Percentiles rank a stretch among this genome's conserved stretches.
Conservation (phyloP, 2,797 vertebrate species). For the Gallinago stenura region DNA sequence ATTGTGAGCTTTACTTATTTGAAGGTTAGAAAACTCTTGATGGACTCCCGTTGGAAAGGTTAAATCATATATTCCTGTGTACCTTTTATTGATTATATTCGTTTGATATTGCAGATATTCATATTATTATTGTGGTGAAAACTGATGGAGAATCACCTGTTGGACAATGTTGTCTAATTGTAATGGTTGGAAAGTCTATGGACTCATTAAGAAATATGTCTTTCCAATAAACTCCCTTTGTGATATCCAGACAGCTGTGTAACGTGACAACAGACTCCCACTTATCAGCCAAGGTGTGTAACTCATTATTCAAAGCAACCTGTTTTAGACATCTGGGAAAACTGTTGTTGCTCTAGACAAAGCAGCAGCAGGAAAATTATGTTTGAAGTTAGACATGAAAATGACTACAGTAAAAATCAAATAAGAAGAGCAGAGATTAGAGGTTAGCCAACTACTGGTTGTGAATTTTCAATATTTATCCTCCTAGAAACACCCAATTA, state of each 20-base stretch:
- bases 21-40: not conserved
- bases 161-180: not conserved
- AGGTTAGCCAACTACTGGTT: not conserved
- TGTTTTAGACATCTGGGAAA: not conserved
- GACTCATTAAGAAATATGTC: rapidly evolving
- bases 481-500: not conserved
- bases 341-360: not conserved
- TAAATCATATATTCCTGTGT: not conserved
- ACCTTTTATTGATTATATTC: not conserved
- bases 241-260: not conserved
- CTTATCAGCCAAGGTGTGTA: not conserved
- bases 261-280: not conserved
- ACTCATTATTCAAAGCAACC: not conserved
- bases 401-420: not conserved
- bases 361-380: not conserved
- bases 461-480: not conserved
- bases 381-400: not conserved
- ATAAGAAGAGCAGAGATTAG: not conserved
- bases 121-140: not conserved
- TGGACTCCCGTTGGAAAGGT: not conserved
- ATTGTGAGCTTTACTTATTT: not conserved
- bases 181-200: not conserved
- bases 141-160: not conserved
- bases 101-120: too few species aligned
- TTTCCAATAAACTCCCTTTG: not conserved